Evolutionary conservation across 1,140 invertebrate species (phyloP), one percentile per base, ranked within the genome.

Genomic region (Probaryconus sp.): DNA sequence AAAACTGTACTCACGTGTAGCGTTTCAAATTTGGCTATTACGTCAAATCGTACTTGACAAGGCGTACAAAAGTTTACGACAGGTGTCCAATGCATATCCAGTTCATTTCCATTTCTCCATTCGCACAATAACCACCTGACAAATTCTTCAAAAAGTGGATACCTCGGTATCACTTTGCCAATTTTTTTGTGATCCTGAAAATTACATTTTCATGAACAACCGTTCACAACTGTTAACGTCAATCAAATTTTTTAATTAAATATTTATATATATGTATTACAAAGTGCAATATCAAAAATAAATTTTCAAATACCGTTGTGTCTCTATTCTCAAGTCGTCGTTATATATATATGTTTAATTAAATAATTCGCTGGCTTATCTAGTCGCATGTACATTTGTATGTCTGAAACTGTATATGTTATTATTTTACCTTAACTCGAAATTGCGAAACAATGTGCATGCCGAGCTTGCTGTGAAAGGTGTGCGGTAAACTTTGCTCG

Each of bases 11-110:
- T 88, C 78, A 90, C 90, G 63, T 92, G 89, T 20, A 97, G 87
- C 3, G 95, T 96, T 87, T 97, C 95, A 82, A 96, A 97, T 87
- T 97, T 96, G 17, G 94, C 92, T 42, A 97, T 93, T 33, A 96
- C 90, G 80, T 96, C 93, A 80, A 96, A 97, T 75, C 94, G 88
- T 28, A 97, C 93, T 87, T 94, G 91, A 86, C 96, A 97, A 0
- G 96, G 96, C 14, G 95, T 96, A 80, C 96, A 97, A 78, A 97
- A 95, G 73, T 92, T 90, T 5, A 92, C 92, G 60, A 95, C 93
- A 0, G 95, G 94, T 17, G 93, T 93, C 94, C 96, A 97, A 82
- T 98, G 96, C 92, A 97, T 96, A 82, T 98, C 96, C 17, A 95
- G 88, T 5, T 90, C 88, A 28, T 91, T 87, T 5, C 90, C 90